Conservation (phyloP, 2,113 vertebrate species). For the Heterotilapia buettikoferi region DNA sequence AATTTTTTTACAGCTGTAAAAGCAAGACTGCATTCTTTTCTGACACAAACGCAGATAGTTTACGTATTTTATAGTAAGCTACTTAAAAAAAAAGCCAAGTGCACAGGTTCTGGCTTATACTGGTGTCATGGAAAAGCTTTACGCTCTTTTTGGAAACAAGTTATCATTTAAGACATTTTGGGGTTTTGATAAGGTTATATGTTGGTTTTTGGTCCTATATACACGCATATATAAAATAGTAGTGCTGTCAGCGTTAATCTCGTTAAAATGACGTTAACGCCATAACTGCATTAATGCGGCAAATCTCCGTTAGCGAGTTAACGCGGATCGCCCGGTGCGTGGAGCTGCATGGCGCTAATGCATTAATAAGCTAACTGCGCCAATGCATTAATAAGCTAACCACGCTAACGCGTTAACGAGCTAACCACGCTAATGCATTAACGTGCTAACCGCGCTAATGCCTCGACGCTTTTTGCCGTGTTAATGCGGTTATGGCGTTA, state of each 20-base stretch:
- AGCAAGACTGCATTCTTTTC: background rate
- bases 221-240: background rate
- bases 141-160: background rate
- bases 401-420: rapidly evolving
- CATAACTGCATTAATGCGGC: background rate
- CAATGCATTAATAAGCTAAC: background rate
- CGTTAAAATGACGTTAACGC: background rate
- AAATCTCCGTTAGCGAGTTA: background rate
- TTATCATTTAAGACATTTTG: background rate
- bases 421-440: background rate
- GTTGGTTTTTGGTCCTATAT: background rate
- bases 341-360: background rate
- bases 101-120: background rate
- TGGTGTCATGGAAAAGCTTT: background rate
- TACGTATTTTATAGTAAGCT: background rate
- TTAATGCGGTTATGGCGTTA: background rate
- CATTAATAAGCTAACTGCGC: background rate
- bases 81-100: background rate
- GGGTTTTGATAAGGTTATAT: background rate
- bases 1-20: background rate
- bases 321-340: rapidly evolving
- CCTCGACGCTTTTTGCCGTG: background rate
- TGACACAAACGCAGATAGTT: background rate
- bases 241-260: background rate
- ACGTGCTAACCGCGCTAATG: background rate